These are phyloP conservation scores for Saturnia pavonia DNA, from an alignment of 2,888 invertebrate species.

Conservation along the genomic window DNA sequence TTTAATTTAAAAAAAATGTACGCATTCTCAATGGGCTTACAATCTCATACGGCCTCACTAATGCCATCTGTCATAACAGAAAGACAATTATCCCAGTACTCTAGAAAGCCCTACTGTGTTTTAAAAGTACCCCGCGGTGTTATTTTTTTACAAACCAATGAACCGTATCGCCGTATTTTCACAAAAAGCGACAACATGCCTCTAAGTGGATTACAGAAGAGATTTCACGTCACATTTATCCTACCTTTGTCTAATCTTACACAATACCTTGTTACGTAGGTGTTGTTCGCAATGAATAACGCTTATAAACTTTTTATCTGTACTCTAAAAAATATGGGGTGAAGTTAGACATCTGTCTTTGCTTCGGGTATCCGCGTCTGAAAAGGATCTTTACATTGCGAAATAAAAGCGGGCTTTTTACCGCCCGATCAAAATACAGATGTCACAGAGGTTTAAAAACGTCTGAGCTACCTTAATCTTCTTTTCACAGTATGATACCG, in stretches of 20 bases:
- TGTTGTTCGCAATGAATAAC: constrained; percentile 70
- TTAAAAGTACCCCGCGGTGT: constrained; percentile 73
- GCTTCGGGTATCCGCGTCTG: constrained; percentile 56
- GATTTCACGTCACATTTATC: constrained; percentile 79
- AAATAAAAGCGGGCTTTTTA: constrained; percentile 59
- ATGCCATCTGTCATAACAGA: constrained; percentile 54
- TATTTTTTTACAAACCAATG: constrained; percentile 76
- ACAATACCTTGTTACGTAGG: constrained; percentile 75
- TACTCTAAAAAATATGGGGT: constrained; percentile 52
- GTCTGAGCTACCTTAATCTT: constrained; percentile 11
- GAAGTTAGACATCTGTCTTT: constrained; percentile 68
- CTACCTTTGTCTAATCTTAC: constrained; percentile 57
- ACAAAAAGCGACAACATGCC: constrained; percentile 72
- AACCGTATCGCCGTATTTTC: constrained; percentile 65
- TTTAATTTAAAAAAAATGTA: not conserved
- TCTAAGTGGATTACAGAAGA: constrained; percentile 75
- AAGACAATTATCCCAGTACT: constrained; percentile 27
- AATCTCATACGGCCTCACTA: constrained; percentile 1
- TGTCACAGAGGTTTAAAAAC: constrained; percentile 19
- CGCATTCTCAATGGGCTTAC: not conserved
- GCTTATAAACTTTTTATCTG: constrained; percentile 60
- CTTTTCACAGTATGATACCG: constrained; percentile 8
- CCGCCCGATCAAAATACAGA: constrained; percentile 26
- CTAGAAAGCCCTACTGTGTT: constrained; percentile 46
- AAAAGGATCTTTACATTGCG: constrained; percentile 42